Percentiles rank a stretch among this genome's conserved stretches.
phyloP scores from a whole-genome alignment of 2,113 vertebrate genomes.

The Neoarius graeffei region DNA sequence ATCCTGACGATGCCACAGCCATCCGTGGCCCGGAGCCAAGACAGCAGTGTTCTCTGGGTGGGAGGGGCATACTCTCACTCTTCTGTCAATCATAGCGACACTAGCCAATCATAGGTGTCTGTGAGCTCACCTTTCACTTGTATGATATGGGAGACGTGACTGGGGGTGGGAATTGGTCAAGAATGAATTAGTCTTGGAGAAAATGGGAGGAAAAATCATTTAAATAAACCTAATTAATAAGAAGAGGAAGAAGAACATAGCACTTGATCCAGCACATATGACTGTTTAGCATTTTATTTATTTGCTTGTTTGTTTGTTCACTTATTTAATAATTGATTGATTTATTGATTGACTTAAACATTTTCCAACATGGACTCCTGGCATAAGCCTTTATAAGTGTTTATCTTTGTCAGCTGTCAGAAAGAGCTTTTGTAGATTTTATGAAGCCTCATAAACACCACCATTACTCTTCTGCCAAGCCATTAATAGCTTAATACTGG shows the following conservation, averaged over 20 bases:
- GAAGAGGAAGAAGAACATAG: not conserved
- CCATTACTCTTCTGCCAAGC: not conserved
- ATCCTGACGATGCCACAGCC: not conserved
- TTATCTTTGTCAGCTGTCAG: not conserved
- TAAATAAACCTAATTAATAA: not conserved
- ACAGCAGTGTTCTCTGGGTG: not conserved
- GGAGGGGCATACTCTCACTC: not conserved
- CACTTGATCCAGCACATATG: not conserved
- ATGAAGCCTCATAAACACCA: not conserved
- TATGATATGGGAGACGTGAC: not conserved
- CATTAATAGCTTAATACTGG: not conserved
- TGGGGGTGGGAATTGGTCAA: not conserved
- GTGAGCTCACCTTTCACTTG: not conserved
- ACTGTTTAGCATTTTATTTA: not conserved
- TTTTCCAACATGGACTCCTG: not conserved
- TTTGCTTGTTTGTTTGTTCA: not conserved
- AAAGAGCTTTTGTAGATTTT: not conserved
- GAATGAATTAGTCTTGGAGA: not conserved
- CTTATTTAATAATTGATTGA: not conserved
- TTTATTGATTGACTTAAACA: not conserved
- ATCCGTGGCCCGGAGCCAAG: not conserved
- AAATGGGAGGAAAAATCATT: not conserved
- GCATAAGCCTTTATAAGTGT: not conserved
- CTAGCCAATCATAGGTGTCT: not conserved
- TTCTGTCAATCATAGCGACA: not conserved